These are phyloP conservation scores for Mellivora capensis DNA, from an alignment of 2,113 vertebrate genomes.

Conservation along the genomic window DNA sequence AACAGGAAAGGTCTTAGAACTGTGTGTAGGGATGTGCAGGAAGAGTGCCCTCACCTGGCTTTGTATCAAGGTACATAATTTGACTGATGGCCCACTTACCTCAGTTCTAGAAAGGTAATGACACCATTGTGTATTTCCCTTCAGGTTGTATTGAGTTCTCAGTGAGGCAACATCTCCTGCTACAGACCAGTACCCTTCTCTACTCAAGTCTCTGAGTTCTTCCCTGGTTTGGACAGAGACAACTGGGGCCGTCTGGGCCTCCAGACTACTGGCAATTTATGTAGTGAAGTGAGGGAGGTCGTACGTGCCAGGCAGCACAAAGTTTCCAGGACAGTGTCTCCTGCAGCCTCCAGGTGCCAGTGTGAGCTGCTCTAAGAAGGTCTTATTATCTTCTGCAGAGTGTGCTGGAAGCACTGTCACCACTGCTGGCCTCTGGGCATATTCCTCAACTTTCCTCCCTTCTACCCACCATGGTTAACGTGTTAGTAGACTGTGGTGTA, in stretches of 20 bases:
- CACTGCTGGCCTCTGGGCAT: not conserved
- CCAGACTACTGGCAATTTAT: not conserved
- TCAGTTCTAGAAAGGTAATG: not conserved
- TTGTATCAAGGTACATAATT: not conserved
- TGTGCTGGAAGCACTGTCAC: accelerated
- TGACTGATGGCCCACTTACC: not conserved
- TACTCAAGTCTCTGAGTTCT: not conserved
- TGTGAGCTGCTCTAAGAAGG: no score
- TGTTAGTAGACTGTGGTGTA: not conserved
- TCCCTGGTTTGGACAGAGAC: not conserved
- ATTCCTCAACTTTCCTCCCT: not conserved
- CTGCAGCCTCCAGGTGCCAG: not conserved
- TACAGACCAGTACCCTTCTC: not conserved
- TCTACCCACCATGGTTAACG: not conserved
- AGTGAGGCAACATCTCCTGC: accelerated
- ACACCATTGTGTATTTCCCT: not conserved
- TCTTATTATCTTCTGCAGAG: not conserved
- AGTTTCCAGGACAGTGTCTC: not conserved
- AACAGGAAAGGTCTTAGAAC: not conserved
- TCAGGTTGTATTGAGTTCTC: not conserved
- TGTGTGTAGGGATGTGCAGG: not conserved
- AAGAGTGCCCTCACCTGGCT: not conserved
- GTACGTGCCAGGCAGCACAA: not conserved
- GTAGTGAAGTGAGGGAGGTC: not conserved
- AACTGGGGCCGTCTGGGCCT: not conserved